Conservation (phyloP, 1,140 invertebrate genomes). For the Littorina saxatilis region DNA sequence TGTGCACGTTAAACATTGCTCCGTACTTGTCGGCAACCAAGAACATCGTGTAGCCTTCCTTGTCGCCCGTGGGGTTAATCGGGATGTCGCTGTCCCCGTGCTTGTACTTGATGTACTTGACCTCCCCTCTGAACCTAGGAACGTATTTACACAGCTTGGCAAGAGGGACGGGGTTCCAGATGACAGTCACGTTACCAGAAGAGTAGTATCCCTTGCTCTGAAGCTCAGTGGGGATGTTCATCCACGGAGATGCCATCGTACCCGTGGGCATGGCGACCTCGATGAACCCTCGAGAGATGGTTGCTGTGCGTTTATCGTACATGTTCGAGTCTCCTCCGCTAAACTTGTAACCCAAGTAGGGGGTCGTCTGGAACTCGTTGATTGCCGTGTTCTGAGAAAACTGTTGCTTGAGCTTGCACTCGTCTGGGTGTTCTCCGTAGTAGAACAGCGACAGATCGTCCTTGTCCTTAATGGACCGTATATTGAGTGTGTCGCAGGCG, state of each 20-base stretch:
- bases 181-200: conserved; percentile 6
- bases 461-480: not conserved
- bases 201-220: conserved; percentile 9
- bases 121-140: too few species aligned
- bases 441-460: not conserved
- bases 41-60: too few species aligned
- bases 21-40: too few species aligned
- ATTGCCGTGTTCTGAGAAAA: not conserved
- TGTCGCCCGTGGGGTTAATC: too few species aligned
- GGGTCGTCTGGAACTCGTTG: not conserved
- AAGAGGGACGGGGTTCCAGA: too few species aligned
- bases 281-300: conserved; percentile 12
- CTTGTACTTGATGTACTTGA: too few species aligned
- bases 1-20: too few species aligned
- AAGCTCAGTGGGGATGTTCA: conserved; percentile 10
- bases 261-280: conserved; percentile 19
- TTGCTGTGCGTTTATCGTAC: not conserved
- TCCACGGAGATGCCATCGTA: conserved; percentile 17
- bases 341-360: not conserved
- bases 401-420: not conserved
- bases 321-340: not conserved
- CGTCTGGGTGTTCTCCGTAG: not conserved
- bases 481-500: conserved; percentile 7
- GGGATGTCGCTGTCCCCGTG: too few species aligned
- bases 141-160: too few species aligned